These are phyloP conservation scores for Etheostoma cragini DNA, from an alignment of 2,113 vertebrate genomes.

Conservation along the genomic window DNA sequence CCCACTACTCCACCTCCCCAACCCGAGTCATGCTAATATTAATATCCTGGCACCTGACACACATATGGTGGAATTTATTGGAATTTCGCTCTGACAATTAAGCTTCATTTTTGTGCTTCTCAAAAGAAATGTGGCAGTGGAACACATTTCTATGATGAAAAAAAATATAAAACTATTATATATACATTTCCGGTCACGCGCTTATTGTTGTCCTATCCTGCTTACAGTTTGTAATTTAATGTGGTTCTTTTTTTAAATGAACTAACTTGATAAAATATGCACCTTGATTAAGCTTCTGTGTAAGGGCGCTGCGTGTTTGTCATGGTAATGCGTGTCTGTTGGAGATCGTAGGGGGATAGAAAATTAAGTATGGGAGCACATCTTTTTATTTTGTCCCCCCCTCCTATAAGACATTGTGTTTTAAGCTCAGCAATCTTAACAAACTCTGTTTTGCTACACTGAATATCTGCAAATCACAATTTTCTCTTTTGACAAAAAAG, in stretches of 20 bases:
- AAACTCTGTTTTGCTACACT: neutral
- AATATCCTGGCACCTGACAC: neutral
- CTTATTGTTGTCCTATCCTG: neutral
- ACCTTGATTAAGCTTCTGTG: neutral
- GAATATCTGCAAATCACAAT: too few species aligned
- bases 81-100: neutral
- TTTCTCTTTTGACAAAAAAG: neutral
- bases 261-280: neutral
- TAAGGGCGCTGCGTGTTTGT: slow-evolving; percentile 55
- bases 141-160: neutral
- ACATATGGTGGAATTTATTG: neutral
- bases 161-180: neutral
- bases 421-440: neutral
- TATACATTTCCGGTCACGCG: neutral
- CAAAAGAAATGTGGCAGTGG: neutral
- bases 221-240: neutral
- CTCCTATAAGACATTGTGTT: slow-evolving; percentile 1
- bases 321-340: slow-evolving; percentile 66
- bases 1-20: too few species aligned
- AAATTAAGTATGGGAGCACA: slow-evolving; percentile 44
- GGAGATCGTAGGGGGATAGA: slow-evolving; percentile 49
- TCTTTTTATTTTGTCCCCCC: slow-evolving; percentile 16
- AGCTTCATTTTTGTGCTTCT: neutral
- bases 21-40: neutral
- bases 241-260: neutral